Conservation (phyloP, 2,113 vertebrate genomes). For the Rostratula benghalensis region DNA sequence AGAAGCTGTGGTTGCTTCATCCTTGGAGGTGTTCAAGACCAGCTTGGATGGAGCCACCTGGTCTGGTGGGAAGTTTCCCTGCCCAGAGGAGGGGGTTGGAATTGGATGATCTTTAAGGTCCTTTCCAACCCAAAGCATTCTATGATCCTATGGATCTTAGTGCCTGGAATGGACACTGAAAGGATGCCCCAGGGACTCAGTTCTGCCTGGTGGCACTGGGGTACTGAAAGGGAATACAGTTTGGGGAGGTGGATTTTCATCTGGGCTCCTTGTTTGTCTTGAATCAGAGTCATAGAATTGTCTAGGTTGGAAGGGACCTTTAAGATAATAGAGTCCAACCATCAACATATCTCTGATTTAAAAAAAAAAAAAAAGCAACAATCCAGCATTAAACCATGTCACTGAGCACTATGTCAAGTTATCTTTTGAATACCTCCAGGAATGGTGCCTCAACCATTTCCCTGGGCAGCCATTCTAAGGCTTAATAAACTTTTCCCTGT, state of each 20-base stretch:
- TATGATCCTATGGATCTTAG: rapidly evolving
- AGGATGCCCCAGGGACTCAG: background rate
- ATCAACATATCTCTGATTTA: no score
- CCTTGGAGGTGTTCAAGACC: background rate
- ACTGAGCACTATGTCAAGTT: no score
- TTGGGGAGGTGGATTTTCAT: background rate
- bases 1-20: background rate
- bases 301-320: no score
- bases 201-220: background rate
- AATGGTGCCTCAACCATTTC: no score
- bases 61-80: background rate
- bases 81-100: background rate
- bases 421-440: no score
- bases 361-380: no score
- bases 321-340: no score
- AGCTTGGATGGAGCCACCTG: background rate
- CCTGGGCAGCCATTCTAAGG: no score
- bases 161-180: rapidly evolving
- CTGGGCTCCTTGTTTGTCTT: background rate
- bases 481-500: no score
- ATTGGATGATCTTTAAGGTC: background rate
- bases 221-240: background rate
- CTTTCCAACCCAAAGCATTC: background rate
- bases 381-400: no score
- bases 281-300: no score